These are phyloP conservation scores for Latrodectus geometricus DNA, from an alignment of 1,140 invertebrate genomes.

Conservation along the genomic window DNA sequence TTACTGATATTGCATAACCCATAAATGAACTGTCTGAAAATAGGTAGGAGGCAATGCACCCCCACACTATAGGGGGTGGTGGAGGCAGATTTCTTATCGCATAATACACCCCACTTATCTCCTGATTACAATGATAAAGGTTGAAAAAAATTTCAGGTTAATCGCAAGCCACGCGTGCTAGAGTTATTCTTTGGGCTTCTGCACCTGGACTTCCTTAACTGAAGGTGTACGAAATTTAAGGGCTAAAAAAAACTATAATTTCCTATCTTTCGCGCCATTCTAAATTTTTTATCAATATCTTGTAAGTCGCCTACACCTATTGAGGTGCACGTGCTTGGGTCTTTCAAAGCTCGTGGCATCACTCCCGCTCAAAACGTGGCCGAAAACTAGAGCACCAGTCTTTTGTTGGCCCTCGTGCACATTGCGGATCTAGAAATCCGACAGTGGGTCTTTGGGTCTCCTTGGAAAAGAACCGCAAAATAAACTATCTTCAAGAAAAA, in stretches of 20 bases:
- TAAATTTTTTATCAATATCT: background rate
- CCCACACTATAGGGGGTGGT: background rate
- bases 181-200: background rate
- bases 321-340: background rate
- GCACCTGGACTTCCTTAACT: background rate
- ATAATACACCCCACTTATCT: background rate
- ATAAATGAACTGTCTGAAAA: background rate
- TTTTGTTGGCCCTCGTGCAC: background rate
- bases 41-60: background rate
- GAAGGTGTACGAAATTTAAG: no score
- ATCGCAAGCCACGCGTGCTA: background rate
- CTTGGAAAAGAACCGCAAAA: no score
- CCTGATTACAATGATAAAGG: background rate
- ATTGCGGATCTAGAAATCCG: background rate
- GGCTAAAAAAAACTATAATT: no score
- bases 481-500: no score
- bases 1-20: background rate
- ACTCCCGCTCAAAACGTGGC: background rate
- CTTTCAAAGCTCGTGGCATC: background rate
- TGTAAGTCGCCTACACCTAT: background rate
- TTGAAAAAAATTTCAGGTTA: background rate
- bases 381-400: background rate
- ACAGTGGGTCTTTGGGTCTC: no score
- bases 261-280: no score
- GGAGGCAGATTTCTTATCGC: background rate